phyloP scores from a whole-genome alignment of 2,113 vertebrate species.

The Prochilodus magdalenae region DNA sequence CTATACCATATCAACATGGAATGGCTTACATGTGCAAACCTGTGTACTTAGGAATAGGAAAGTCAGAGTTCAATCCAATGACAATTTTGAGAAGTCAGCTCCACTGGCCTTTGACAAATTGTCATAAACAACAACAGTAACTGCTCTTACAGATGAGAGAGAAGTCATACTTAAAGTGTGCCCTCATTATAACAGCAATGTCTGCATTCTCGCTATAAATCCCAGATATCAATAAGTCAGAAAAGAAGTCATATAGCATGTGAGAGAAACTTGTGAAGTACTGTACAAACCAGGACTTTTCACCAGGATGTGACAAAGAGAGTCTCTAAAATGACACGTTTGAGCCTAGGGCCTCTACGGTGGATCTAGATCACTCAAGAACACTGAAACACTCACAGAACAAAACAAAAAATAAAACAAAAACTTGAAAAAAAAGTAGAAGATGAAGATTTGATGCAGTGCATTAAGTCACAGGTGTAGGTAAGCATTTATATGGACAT shows the following conservation, averaged over 20 bases:
- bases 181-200: not conserved
- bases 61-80: conserved; percentile 14
- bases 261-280: not conserved
- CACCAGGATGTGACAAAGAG: conserved; percentile 19
- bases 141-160: conserved; percentile 2
- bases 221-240: not conserved
- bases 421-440: not conserved
- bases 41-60: conserved; percentile 10
- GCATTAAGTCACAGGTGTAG: conserved; percentile 70
- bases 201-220: not conserved
- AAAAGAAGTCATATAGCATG: not conserved
- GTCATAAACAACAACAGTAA: not conserved
- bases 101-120: not conserved
- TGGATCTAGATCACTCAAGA: conserved; percentile 49
- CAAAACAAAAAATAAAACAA: conserved; percentile 59
- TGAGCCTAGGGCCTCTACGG: conserved; percentile 5
- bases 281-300: not conserved
- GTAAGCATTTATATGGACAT: conserved; percentile 63
- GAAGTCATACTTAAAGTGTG: not conserved
- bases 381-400: conserved; percentile 64
- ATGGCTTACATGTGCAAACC: conserved; percentile 17
- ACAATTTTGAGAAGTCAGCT: conserved; percentile 11
- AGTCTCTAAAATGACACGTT: conserved; percentile 7
- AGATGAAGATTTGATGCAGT: conserved; percentile 64
- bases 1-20: conserved; percentile 34